Evolutionary conservation across 2,888 invertebrate species (phyloP), one percentile per base, ranked within the genome.

Genomic region (Caenorhabditis sinica): DNA sequence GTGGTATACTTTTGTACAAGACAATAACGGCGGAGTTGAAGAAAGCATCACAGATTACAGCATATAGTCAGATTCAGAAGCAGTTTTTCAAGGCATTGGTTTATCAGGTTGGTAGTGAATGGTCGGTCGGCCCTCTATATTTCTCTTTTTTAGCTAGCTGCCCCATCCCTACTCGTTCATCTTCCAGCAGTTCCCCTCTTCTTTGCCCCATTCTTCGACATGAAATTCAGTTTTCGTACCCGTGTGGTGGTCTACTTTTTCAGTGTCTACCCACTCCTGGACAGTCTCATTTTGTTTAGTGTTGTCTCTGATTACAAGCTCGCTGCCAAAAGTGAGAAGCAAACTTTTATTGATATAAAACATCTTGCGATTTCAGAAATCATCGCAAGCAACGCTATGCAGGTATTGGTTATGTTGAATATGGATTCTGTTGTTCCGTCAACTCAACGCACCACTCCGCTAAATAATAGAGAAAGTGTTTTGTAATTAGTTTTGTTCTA

Each of bases 141-240:
- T 40, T 9, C 11, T 13, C 9, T 13, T 40, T 72, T 58, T 13
- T 65, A 74, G 53, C 53, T 65, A 25, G 43, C 43, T 25, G 74
- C 65, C 6, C 74, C 74, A 25, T 65, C 74, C n/a, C 63, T 74
- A 1, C 65, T 74, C 25, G 63, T 74, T 17, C 74, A 74, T 40
- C 65, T 74, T 17, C 74, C 74, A 13, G 65, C 65, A 15, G 65
- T 74, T n/a, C 74, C 74, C n/a, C 53, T 74, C 11, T 65, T 74
- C n/a, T 65, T 65, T 8, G 74, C 65, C 13, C 74, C 74, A 49
- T 74, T 74, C 25, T 74, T 74, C 43, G 65, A 74, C 65, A 51
- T 74, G 53, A 74, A 74, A 74, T 33, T 74, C 74, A 74, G 74
- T 40, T 74, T 74, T 40, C 74, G 53, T 1, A 53, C 76, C 33